These are phyloP conservation scores for Clusia tigrina DNA, from an alignment of 2,888 invertebrate genomes.

Conservation along the genomic window DNA sequence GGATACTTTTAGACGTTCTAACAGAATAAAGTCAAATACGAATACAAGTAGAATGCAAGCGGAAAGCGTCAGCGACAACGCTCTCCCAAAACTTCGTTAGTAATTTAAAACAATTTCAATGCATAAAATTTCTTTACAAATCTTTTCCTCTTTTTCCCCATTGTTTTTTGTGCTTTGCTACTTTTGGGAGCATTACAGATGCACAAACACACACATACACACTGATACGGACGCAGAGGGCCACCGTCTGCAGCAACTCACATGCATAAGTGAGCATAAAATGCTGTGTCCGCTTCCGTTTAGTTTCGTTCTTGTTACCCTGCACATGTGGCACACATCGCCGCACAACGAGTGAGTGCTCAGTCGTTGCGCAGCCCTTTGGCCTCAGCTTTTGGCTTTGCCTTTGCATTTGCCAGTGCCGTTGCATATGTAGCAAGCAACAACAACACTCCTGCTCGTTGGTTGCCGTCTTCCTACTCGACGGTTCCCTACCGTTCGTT, in stretches of 20 bases:
- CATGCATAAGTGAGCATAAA: constrained; percentile 59
- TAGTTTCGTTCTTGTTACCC: neutral
- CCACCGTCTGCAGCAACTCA: constrained; percentile 49
- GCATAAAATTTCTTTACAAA: neutral
- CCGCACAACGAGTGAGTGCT: neutral
- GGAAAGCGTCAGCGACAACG: no score
- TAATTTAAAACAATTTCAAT: neutral
- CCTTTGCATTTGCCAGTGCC: neutral
- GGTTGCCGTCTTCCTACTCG: constrained; percentile 5
- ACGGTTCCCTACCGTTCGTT: neutral
- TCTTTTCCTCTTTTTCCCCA: no score
- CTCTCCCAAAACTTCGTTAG: constrained; percentile 3
- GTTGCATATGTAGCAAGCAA: neutral
- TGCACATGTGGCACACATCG: neutral
- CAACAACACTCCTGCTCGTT: neutral
- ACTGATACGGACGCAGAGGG: constrained; percentile 12
- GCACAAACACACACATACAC: neutral
- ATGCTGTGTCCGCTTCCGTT: constrained; percentile 57
- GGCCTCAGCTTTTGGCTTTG: neutral
- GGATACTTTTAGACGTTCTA: no score
- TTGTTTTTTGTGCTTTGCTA: no score
- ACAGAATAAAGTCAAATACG: neutral
- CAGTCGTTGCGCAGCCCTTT: no score
- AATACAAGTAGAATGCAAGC: neutral
- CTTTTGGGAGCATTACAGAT: constrained; percentile 1